Conservation (phyloP, 2,113 vertebrate genomes). For the Pachypanchax playfairii region DNA sequence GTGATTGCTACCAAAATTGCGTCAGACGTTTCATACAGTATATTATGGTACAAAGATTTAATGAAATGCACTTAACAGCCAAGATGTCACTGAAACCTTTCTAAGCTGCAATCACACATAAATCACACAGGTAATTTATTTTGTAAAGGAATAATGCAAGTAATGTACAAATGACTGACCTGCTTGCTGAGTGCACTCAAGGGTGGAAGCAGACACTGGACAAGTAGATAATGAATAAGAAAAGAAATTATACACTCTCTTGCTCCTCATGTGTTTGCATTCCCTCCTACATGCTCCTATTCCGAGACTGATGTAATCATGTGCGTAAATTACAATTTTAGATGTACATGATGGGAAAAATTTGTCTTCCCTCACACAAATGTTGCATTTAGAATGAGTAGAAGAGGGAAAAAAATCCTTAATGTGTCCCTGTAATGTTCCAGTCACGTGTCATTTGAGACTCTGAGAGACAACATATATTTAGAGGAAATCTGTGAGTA, state of each 20-base stretch:
- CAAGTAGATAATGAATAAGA: slow-evolving; percentile 7
- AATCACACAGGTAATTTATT: slow-evolving; percentile 8
- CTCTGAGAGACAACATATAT: slow-evolving; percentile 63
- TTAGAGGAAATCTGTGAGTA: slow-evolving; percentile 71
- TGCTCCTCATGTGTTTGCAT: not conserved
- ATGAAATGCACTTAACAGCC: slow-evolving; percentile 11
- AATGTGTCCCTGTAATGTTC: slow-evolving; percentile 66
- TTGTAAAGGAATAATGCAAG: not conserved
- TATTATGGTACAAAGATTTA: not conserved
- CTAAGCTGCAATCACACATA: slow-evolving; percentile 6
- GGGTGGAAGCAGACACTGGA: not conserved
- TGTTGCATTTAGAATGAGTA: slow-evolving; percentile 21
- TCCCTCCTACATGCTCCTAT: not conserved
- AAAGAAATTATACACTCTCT: not conserved
- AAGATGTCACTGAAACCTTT: not conserved
- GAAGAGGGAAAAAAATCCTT: slow-evolving; percentile 45
- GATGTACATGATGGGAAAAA: slow-evolving; percentile 17
- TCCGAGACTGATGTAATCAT: not conserved
- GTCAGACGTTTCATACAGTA: not conserved
- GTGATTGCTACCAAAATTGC: slow-evolving; percentile 14
- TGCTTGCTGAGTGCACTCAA: slow-evolving; percentile 5
- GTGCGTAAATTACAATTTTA: slow-evolving; percentile 26
- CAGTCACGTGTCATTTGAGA: slow-evolving; percentile 68
- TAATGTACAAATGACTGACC: slow-evolving; percentile 6
- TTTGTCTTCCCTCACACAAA: slow-evolving; percentile 25